Base-by-base conservation (phyloP, 1,140 invertebrate genomes). In the Drosophila subobscura region DNA sequence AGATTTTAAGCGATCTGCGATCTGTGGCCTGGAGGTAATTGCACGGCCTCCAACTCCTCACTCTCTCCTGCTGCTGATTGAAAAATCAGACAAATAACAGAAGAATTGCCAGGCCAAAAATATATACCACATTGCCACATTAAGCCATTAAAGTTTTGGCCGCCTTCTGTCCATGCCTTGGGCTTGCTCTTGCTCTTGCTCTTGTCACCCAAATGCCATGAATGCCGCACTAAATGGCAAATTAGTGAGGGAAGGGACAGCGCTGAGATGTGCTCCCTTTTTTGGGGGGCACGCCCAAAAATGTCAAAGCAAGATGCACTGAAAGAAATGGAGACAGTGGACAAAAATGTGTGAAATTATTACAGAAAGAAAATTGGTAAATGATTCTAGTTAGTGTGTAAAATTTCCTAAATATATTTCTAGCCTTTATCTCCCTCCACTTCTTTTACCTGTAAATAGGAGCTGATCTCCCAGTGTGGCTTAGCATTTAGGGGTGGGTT, bases 181-280 rank as follows among this genome's bases (percentile, higher is more conserved):
- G 0, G 16, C 33, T 4, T 12, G 29, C 29, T 8, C 29, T 33
- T 37, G 46, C 57, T 83, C 72, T 76, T 50, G 54, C 65, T 77
- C 70, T 66, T 76, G 83, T 72, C 83, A 68, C 78, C 79, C 59
- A 86, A 76, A 86, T 86, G 70, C 74, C 54, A 7, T 14, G 57
- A 56, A 86, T 86, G 71, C 79, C 71, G 57, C 58, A 72, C 79
- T 86, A 86, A 86, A 86, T 86, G 83, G 78, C 84, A 86, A 86
- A 86, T 86, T 86, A 86, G 83, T 83, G 66, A 75, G 52, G 58
- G 33, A 7, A 55, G 49, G 22, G 20, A 59, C 47, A 33, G 33
- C 27, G 52, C 44, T 37, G 33, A 37, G 33, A 37, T 45, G 57
- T 67, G 53, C 46, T 57, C 42, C 42, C 40, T 41, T 59, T 55